Conservation (phyloP, 2,113 vertebrate genomes). For the Diadophis punctatus region DNA sequence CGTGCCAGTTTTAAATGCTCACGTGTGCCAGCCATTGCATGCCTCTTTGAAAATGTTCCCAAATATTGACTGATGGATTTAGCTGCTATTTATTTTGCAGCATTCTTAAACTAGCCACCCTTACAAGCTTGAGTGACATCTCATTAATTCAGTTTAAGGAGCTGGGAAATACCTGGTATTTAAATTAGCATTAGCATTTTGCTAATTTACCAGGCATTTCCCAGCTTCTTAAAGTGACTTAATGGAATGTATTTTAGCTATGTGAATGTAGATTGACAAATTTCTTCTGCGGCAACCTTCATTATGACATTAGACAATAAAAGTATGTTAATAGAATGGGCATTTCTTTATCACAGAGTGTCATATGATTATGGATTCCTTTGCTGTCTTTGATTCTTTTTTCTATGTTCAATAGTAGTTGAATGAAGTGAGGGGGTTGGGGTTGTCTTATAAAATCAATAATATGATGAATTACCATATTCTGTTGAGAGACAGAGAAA, state of each 20-base stretch:
- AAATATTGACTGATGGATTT: neutral
- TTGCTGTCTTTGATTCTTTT: neutral
- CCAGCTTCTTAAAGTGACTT: neutral
- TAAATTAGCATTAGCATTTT: neutral
- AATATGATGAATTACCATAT: neutral
- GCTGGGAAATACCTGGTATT: neutral
- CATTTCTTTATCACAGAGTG: neutral
- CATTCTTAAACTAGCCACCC: neutral
- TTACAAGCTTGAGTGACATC: neutral
- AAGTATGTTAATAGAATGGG: neutral
- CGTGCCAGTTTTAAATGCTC: neutral
- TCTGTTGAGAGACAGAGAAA: neutral
- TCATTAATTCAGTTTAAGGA: neutral
- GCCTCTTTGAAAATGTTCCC: neutral
- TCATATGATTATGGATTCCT: neutral
- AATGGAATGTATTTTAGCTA: neutral
- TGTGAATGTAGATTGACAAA: neutral
- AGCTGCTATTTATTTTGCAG: neutral
- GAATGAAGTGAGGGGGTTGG: neutral
- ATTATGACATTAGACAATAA: neutral
- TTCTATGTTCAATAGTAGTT: neutral
- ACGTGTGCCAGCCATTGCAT: neutral
- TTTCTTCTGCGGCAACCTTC: neutral
- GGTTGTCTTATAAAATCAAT: neutral
- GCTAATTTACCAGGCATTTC: neutral